phyloP scores from a whole-genome alignment of 1,140 invertebrate genomes.

The Leptinotarsa defecta region DNA sequence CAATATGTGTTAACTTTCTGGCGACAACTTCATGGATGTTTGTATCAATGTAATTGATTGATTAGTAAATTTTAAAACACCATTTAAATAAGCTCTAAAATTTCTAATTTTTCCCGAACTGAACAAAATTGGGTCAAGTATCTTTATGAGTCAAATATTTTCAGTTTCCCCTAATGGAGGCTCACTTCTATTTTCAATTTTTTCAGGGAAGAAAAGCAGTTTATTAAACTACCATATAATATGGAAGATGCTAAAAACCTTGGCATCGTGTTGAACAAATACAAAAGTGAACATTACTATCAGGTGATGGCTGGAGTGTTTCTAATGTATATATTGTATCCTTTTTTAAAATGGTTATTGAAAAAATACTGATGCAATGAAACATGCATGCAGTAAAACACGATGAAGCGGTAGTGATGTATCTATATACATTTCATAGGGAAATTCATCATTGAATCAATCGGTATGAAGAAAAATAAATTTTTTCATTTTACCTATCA shows the following conservation, averaged over 20 bases:
- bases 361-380: too few species aligned
- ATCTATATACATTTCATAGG: too few species aligned
- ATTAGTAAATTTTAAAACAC: too few species aligned
- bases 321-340: slow-evolving; percentile 98
- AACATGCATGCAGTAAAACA: too few species aligned
- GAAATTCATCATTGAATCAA: too few species aligned
- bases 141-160: neutral
- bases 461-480: too few species aligned
- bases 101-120: slow-evolving; percentile 18
- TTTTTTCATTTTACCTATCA: too few species aligned
- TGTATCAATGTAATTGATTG: neutral
- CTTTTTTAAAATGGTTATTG: slow-evolving; percentile 64
- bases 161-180: neutral
- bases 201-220: slow-evolving; percentile 84
- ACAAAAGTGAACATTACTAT: slow-evolving; percentile 93
- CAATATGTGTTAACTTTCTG: too few species aligned
- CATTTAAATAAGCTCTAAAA: neutral
- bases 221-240: slow-evolving; percentile 90
- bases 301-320: slow-evolving; percentile 90
- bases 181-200: slow-evolving; percentile 23
- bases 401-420: too few species aligned
- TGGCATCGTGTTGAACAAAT: slow-evolving; percentile 86
- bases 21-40: too few species aligned
- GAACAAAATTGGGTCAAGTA: neutral
- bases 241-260: slow-evolving; percentile 96